Evolutionary conservation across 2,888 invertebrate species (phyloP).

Genomic region (Bugula neritina): DNA sequence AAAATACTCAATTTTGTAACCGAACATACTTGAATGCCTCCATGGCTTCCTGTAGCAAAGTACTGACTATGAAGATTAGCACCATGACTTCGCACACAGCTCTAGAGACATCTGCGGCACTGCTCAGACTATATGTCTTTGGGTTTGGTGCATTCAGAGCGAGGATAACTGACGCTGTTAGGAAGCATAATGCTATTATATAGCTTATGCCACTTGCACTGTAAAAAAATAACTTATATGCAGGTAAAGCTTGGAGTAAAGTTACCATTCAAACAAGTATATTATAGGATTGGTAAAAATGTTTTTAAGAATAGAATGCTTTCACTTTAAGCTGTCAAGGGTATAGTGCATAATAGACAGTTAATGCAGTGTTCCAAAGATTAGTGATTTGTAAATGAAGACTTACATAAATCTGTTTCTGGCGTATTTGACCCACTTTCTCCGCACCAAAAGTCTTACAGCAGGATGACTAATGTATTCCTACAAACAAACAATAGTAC

Average conservation of each 20-base stretch:
- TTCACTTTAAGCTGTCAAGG: no score
- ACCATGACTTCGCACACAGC: slow-evolving; percentile 38
- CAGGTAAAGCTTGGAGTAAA: no score
- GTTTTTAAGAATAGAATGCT: no score
- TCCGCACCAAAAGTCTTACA: slow-evolving; percentile 38
- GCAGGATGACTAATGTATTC: slow-evolving; percentile 38
- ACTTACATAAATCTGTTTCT: neutral
- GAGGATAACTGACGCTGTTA: slow-evolving; percentile 37
- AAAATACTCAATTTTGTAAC: no score
- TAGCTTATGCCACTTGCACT: slow-evolving; percentile 30
- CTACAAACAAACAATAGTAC: neutral
- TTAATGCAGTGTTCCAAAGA: no score
- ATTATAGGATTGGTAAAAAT: no score
- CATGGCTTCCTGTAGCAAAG: slow-evolving; percentile 38
- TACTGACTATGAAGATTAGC: slow-evolving; percentile 32
- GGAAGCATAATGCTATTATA: slow-evolving; percentile 35
- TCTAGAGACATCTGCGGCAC: slow-evolving; percentile 35
- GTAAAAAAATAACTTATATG: neutral
- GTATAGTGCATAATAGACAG: no score
- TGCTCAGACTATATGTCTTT: slow-evolving; percentile 32
- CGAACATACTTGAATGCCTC: slow-evolving; percentile 41
- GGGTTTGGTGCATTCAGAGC: slow-evolving; percentile 35
- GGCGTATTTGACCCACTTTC: slow-evolving; percentile 39
- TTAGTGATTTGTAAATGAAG: no score
- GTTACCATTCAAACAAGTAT: no score